Percentiles rank a stretch among this genome's conserved stretches.
These are phyloP conservation scores for Saguinus midas DNA, from an alignment of 2,113 vertebrate genomes.

Conservation along the genomic window DNA sequence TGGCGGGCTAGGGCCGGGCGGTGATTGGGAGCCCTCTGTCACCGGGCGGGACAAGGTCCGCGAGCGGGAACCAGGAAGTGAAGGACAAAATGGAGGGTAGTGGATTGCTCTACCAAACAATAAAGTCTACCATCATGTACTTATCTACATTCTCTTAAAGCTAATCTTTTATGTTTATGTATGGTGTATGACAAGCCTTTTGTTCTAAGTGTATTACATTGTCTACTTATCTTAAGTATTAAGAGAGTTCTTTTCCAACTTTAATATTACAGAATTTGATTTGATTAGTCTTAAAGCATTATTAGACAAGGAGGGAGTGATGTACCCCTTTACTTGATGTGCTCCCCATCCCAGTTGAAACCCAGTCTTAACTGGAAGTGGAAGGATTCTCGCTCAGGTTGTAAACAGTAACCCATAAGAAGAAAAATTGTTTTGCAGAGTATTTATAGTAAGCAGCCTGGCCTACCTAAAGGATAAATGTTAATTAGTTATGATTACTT, in stretches of 20 bases:
- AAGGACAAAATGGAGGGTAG: too few relatives aligned
- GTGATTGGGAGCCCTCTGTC: too few relatives aligned
- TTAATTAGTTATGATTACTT: constrained; percentile 43
- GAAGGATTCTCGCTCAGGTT: neutral
- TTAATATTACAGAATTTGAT: neutral
- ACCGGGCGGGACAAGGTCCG: too few relatives aligned
- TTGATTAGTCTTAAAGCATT: neutral
- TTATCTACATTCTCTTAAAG: neutral
- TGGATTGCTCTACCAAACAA: too few relatives aligned
- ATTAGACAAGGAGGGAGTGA: neutral
- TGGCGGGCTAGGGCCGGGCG: too few relatives aligned
- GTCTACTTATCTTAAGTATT: neutral
- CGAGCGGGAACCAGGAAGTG: too few relatives aligned
- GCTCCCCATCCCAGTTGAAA: neutral
- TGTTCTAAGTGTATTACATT: neutral
- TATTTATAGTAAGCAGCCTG: constrained; percentile 8
- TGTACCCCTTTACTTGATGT: neutral
- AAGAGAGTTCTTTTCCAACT: neutral
- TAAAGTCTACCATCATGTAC: neutral
- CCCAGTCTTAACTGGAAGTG: neutral
- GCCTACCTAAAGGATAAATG: neutral
- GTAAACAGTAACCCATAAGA: neutral
- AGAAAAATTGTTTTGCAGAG: neutral
- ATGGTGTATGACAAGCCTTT: neutral
- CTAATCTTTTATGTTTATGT: neutral